A percentile compares a stretch with the other conserved stretches of the same genome.
These are phyloP conservation scores for Cathartes aura DNA, from an alignment of 2,113 vertebrate species.

Conservation along the genomic window DNA sequence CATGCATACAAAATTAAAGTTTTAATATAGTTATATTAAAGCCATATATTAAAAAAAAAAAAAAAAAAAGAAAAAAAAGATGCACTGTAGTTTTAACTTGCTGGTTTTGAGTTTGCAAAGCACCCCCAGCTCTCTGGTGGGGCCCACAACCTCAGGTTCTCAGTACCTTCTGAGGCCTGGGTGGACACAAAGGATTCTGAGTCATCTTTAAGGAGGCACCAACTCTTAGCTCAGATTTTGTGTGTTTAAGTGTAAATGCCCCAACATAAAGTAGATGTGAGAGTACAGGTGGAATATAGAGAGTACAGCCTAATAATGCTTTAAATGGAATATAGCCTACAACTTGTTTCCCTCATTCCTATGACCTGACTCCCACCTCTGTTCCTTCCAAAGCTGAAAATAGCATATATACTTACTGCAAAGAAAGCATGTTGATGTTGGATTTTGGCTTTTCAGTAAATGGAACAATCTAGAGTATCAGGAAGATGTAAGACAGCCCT, in stretches of 20 bases:
- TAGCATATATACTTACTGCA: background rate
- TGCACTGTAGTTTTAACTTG: background rate
- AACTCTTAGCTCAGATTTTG: background rate
- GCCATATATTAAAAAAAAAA: background rate
- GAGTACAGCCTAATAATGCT: background rate
- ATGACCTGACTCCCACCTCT: background rate
- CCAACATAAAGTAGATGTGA: background rate
- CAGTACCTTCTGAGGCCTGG: background rate
- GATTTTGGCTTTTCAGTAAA: background rate
- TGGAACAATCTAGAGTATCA: background rate
- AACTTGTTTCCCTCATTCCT: background rate
- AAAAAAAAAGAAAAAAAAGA: rapidly evolving
- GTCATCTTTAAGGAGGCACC: background rate
- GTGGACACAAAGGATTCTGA: background rate
- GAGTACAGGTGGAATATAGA: background rate
- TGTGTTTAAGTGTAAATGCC: background rate
- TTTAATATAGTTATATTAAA: background rate
- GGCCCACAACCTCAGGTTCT: background rate
- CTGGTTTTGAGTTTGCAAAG: background rate
- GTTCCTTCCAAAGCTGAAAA: background rate
- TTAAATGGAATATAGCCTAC: background rate
- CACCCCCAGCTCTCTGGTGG: background rate
- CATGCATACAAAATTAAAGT: background rate
- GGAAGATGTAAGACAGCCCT: background rate
- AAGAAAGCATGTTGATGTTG: background rate